Conservation (phyloP, 2,888 invertebrate genomes). For the Hypercompe scribonia region DNA sequence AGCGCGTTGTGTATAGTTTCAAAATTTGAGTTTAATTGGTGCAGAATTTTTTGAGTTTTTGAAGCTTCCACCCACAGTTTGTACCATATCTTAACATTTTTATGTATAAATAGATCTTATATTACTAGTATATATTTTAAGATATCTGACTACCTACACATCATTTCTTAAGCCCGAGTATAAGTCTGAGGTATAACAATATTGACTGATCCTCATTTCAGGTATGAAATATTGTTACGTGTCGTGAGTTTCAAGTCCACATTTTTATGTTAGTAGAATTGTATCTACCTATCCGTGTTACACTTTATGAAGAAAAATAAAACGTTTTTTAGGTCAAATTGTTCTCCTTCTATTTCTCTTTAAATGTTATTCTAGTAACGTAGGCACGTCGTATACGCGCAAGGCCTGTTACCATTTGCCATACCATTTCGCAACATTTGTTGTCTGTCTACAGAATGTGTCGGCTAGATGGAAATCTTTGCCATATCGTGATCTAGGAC, state of each 20-base stretch:
- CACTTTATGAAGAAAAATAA: not conserved
- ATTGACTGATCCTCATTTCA: not conserved
- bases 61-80: too few relatives aligned
- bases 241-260: not conserved
- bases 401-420: not conserved
- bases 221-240: not conserved
- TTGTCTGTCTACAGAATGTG: not conserved
- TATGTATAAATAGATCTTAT: too few relatives aligned
- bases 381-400: not conserved
- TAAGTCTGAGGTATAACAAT: not conserved
- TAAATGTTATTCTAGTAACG: not conserved
- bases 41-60: too few relatives aligned
- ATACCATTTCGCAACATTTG: not conserved
- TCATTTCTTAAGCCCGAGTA: not conserved
- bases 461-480: not conserved
- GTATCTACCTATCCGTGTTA: not conserved
- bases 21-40: too few relatives aligned
- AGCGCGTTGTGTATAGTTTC: too few relatives aligned
- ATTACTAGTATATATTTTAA: not conserved
- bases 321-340: not conserved
- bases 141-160: not conserved
- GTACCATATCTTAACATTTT: too few relatives aligned
- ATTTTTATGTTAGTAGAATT: not conserved
- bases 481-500: not conserved
- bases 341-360: not conserved